Evolutionary conservation across 2,113 vertebrate species (phyloP).

Genomic region (Elephantulus edwardii): DNA sequence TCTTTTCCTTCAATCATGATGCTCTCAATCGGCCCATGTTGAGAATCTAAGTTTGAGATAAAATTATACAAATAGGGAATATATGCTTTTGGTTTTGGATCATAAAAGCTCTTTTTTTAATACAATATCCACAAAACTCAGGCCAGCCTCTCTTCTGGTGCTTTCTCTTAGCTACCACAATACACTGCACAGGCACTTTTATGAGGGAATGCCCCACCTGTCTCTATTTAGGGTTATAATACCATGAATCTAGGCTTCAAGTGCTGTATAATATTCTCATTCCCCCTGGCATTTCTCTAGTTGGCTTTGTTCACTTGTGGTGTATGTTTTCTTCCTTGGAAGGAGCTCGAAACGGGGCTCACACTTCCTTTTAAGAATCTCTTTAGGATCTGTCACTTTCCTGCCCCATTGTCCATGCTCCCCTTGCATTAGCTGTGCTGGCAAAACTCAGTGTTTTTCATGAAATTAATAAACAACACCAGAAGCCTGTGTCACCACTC

Average conservation of each 20-base stretch:
- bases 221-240: background rate
- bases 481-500: background rate
- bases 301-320: background rate
- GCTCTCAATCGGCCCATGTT: too few relatives aligned
- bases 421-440: background rate
- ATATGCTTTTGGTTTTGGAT: background rate
- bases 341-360: background rate
- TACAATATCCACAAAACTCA: background rate
- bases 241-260: background rate
- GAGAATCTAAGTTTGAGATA: too few relatives aligned
- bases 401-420: background rate
- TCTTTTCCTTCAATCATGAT: too few relatives aligned
- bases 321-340: background rate
- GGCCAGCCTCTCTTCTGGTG: background rate
- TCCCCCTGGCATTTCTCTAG: background rate
- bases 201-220: background rate
- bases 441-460: background rate
- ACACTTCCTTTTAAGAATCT: background rate
- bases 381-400: too few relatives aligned
- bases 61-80: background rate
- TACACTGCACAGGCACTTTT: background rate
- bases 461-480: constrained; percentile 23
- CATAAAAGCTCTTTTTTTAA: background rate
- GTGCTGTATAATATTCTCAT: background rate
- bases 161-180: background rate